These are phyloP conservation scores for Teleogryllus oceanicus DNA, from an alignment of 2,888 invertebrate species.

Conservation along the genomic window DNA sequence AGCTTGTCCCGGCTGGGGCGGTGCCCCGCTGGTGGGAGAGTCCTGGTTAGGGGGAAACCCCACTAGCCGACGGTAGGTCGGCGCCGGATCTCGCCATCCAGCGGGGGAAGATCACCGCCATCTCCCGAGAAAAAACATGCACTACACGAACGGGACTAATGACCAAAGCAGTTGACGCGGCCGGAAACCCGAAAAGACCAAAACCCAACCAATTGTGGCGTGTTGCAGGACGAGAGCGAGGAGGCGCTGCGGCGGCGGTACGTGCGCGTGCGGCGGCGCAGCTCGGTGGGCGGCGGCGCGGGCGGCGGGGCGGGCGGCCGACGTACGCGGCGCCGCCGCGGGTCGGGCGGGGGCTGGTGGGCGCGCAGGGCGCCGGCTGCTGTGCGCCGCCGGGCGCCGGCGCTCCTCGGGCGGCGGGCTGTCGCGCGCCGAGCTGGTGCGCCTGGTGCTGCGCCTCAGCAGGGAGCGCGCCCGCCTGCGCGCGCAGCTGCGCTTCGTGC, in stretches of 20 bases:
- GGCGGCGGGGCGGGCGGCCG: not conserved
- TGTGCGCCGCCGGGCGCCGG: not conserved
- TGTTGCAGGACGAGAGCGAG: not conserved
- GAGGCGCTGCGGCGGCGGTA: not conserved
- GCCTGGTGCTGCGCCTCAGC: not conserved
- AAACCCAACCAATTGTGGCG: too few species aligned
- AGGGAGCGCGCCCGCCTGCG: not conserved
- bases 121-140: too few species aligned
- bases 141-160: too few species aligned
- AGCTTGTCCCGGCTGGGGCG: too few species aligned
- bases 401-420: not conserved
- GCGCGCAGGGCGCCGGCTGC: not conserved
- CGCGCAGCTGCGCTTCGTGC: not conserved
- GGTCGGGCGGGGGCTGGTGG: not conserved
- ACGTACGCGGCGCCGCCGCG: not conserved
- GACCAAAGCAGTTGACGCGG: too few species aligned
- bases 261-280: constrained; percentile 18
- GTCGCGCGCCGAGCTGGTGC: not conserved
- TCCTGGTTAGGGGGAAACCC: too few species aligned
- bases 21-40: too few species aligned
- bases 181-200: too few species aligned
- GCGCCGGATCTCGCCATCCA: too few species aligned
- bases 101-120: too few species aligned
- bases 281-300: not conserved
- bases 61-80: too few species aligned